Conservation (phyloP, 2,888 invertebrate species). For the Anaspis maculata region DNA sequence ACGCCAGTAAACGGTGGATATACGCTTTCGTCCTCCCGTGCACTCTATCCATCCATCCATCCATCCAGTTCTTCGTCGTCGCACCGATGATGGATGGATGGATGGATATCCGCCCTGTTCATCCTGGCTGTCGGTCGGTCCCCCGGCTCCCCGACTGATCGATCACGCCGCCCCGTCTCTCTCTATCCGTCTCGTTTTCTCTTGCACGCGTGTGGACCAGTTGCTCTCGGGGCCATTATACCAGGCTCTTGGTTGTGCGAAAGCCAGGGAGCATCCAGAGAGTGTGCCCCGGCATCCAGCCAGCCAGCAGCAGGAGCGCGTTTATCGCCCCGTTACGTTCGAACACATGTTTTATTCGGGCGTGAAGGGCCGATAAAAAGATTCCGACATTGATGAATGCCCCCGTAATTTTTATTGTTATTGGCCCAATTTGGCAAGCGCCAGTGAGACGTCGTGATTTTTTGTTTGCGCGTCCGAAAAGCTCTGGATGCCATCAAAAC, state of each 20-base stretch:
- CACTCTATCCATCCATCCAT: too few species aligned
- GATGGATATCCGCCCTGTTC: slow-evolving; percentile 16
- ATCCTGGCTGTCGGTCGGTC: slow-evolving; percentile 15
- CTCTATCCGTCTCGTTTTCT: too few species aligned
- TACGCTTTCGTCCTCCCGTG: too few species aligned
- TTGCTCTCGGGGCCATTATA: slow-evolving; percentile 15
- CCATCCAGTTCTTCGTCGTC: slow-evolving; percentile 12
- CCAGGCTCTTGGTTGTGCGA: too few species aligned
- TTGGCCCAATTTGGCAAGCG: slow-evolving; percentile 7
- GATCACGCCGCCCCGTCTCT: too few species aligned
- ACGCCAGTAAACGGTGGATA: too few species aligned
- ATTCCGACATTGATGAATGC: slow-evolving; percentile 14
- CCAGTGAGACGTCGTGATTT: slow-evolving; percentile 6
- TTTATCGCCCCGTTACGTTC: slow-evolving; percentile 16
- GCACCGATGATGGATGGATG: slow-evolving; percentile 14
- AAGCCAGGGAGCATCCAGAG: too few species aligned
- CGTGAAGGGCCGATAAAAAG: slow-evolving; percentile 16
- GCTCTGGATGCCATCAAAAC: too few species aligned
- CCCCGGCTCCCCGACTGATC: slow-evolving; percentile 13
- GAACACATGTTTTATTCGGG: slow-evolving; percentile 15
- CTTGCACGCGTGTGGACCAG: too few species aligned
- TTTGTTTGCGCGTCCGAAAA: too few species aligned
- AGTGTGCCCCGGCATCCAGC: too few species aligned
- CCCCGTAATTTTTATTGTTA: slow-evolving; percentile 11
- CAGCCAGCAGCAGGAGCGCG: too few species aligned